Evolutionary conservation across 2,113 vertebrate genomes (phyloP).

Genomic region (Elephantulus edwardii): DNA sequence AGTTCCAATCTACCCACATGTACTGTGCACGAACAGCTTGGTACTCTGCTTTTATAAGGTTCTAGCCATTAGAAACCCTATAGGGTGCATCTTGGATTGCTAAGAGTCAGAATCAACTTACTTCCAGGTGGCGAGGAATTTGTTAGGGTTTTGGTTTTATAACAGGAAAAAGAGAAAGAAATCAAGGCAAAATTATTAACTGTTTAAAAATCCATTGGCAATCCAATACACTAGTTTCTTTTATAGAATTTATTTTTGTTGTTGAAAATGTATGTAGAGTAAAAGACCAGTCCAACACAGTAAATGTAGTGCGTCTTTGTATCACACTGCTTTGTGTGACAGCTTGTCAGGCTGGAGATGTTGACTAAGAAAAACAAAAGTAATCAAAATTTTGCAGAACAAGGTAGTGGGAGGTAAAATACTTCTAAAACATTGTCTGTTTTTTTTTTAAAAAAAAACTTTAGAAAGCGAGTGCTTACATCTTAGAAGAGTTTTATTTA

Average conservation of each 20-base stretch:
- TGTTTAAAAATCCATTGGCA: constrained; percentile 2
- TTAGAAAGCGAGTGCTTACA: neutral
- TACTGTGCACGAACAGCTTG: neutral
- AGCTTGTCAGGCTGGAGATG: neutral
- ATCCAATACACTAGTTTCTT: constrained; percentile 5
- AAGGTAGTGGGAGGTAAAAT: neutral
- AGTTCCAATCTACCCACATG: neutral
- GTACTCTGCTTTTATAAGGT: neutral
- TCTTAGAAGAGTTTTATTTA: constrained; percentile 34
- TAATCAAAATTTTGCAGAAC: neutral
- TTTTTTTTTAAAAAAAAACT: neutral
- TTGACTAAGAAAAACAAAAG: neutral
- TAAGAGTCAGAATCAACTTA: too few species aligned
- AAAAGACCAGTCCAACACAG: neutral
- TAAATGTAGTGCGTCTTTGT: neutral
- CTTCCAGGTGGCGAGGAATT: neutral
- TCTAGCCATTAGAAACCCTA: neutral
- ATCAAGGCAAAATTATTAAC: constrained; percentile 14
- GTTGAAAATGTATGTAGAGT: neutral
- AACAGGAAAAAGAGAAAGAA: neutral
- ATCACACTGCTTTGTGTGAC: neutral
- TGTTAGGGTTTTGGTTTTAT: neutral
- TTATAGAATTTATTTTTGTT: neutral
- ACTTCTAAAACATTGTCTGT: constrained; percentile 1
- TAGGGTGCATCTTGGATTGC: neutral